Conservation (phyloP, 2,797 vertebrate genomes). For the Cryptoprocta ferox region DNA sequence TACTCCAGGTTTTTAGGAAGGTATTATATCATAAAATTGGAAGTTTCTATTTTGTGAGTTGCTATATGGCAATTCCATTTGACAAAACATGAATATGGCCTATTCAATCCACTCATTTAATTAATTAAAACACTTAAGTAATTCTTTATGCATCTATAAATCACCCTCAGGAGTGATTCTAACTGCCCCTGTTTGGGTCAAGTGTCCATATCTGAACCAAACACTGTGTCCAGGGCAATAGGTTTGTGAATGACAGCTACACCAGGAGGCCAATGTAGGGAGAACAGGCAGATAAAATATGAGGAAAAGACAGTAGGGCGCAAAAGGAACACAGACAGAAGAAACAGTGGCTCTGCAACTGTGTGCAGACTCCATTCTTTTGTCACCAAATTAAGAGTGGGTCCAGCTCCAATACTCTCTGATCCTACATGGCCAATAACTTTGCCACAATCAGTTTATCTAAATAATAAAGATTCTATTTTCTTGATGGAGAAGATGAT, state of each 20-base stretch:
- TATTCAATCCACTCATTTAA: constrained; percentile 3
- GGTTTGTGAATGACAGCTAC: background rate
- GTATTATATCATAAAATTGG: background rate
- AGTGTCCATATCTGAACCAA: background rate
- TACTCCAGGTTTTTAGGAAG: background rate
- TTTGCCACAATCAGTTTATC: background rate
- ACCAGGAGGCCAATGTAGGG: background rate
- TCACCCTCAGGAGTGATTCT: background rate
- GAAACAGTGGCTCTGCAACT: background rate
- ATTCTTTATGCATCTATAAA: background rate
- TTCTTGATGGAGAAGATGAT: background rate
- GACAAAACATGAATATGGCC: background rate
- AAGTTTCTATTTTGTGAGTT: background rate
- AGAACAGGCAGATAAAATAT: background rate
- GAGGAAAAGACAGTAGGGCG: background rate
- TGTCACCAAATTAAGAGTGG: background rate
- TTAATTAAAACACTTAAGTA: background rate
- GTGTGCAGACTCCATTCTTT: background rate
- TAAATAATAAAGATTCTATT: constrained; percentile 14
- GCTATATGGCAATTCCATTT: background rate
- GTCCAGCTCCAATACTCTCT: background rate
- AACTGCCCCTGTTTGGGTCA: background rate
- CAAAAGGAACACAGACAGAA: background rate
- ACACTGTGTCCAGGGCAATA: background rate
- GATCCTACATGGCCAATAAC: background rate